Evolutionary conservation across 2,113 vertebrate genomes (phyloP).

Genomic region (Conger conger): DNA sequence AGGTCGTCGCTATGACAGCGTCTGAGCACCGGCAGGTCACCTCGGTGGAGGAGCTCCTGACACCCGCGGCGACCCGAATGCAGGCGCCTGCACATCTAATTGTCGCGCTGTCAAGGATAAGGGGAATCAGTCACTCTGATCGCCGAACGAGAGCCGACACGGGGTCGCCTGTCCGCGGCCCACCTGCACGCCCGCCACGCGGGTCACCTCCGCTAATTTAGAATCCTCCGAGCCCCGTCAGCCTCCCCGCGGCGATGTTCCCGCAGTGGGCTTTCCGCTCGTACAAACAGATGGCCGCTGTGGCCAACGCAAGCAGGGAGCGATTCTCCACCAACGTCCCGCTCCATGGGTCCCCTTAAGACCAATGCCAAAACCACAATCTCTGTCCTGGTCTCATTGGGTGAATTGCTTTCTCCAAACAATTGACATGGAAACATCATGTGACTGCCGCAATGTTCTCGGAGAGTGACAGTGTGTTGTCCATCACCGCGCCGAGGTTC

Average conservation of each 20-base stretch:
- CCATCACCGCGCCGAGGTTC: too few species aligned
- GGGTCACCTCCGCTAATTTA: conserved; percentile 15
- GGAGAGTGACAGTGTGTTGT: too few species aligned
- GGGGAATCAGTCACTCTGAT: conserved; percentile 1
- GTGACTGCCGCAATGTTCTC: too few species aligned
- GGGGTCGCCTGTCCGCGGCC: not conserved
- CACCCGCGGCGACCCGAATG: conserved; percentile 19
- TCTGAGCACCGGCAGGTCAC: conserved; percentile 29
- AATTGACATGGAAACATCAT: too few species aligned
- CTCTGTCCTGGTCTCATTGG: too few species aligned
- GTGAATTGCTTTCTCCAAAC: too few species aligned
- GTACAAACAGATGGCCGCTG: not conserved
- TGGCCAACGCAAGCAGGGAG: not conserved
- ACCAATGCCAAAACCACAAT: too few species aligned
- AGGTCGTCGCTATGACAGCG: conserved; percentile 38
- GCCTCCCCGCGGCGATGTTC: not conserved
- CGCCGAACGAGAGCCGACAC: not conserved
- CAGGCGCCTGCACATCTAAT: conserved; percentile 5
- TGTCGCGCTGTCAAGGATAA: not conserved
- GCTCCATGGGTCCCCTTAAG: too few species aligned
- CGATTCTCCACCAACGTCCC: not conserved
- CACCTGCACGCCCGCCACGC: not conserved
- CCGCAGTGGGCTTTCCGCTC: not conserved
- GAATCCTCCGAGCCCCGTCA: not conserved
- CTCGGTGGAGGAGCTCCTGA: conserved; percentile 18